Evolutionary conservation across 2,797 vertebrate genomes (phyloP).

Genomic region (Diplodus puntazzo): DNA sequence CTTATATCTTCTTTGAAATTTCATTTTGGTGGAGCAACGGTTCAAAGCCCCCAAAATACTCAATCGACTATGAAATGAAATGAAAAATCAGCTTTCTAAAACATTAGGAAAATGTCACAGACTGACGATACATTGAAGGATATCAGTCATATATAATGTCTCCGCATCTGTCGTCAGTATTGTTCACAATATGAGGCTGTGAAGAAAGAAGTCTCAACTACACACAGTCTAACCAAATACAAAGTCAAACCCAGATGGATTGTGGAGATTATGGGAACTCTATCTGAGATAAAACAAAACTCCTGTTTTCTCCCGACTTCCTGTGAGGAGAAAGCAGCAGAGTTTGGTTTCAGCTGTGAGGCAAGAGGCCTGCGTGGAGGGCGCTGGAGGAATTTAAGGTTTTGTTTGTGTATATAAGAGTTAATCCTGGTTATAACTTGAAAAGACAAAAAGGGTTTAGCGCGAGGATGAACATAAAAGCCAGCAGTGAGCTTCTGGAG

Average conservation of each 20-base stretch:
- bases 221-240: constrained; percentile 41
- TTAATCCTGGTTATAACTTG: constrained; percentile 71
- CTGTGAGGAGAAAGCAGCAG: constrained; percentile 40
- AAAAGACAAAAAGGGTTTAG: constrained; percentile 63
- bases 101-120: neutral
- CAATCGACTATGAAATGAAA: neutral
- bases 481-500: constrained; percentile 29
- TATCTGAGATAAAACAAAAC: constrained; percentile 71
- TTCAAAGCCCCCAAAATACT: too few species aligned
- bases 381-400: constrained; percentile 55
- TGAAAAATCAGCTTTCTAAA: neutral
- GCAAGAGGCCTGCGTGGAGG: constrained; percentile 25
- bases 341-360: constrained; percentile 56
- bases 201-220: constrained; percentile 47
- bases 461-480: constrained; percentile 58
- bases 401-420: constrained; percentile 74
- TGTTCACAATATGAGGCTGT: constrained; percentile 26
- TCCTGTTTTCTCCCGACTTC: constrained; percentile 62
- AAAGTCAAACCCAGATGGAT: constrained; percentile 60
- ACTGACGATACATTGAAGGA: neutral
- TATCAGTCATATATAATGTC: neutral
- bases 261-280: constrained; percentile 69
- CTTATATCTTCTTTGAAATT: too few species aligned
- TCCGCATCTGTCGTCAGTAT: constrained; percentile 23
- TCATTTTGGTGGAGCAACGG: too few species aligned